These are phyloP conservation scores for Linurgus olivaceus DNA, from an alignment of 2,797 vertebrate species.

Conservation along the genomic window DNA sequence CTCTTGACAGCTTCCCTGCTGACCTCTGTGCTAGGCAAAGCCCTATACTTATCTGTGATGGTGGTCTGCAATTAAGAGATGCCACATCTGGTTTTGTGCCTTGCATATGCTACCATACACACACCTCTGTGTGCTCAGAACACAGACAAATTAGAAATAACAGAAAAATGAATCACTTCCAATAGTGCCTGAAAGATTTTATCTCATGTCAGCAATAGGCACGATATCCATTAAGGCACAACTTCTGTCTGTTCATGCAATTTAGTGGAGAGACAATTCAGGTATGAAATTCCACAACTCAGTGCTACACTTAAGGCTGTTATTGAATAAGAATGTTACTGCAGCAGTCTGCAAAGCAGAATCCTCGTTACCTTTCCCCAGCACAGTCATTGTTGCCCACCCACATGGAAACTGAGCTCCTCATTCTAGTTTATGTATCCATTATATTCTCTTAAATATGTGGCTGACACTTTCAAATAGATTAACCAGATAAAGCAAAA, in stretches of 20 bases:
- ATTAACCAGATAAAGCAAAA: background rate
- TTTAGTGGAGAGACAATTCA: background rate
- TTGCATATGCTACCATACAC: background rate
- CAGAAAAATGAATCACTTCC: background rate
- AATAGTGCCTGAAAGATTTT: background rate
- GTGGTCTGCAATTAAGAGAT: background rate
- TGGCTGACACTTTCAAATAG: background rate
- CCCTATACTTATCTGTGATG: background rate
- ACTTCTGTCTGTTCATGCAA: background rate
- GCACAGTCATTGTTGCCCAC: background rate
- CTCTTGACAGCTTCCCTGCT: background rate
- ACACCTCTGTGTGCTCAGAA: background rate
- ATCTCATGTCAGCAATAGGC: background rate
- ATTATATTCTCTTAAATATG: background rate
- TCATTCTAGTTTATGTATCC: background rate
- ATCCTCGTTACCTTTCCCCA: background rate
- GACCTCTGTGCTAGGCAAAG: background rate
- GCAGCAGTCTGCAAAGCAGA: background rate
- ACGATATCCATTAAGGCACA: background rate
- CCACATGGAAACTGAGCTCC: background rate
- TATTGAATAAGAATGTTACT: background rate
- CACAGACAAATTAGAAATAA: background rate
- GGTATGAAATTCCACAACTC: background rate
- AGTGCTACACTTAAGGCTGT: background rate
- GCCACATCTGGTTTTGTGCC: background rate